phyloP scores from a whole-genome alignment of 2,888 invertebrate genomes.

The Adelphocoris suturalis region DNA sequence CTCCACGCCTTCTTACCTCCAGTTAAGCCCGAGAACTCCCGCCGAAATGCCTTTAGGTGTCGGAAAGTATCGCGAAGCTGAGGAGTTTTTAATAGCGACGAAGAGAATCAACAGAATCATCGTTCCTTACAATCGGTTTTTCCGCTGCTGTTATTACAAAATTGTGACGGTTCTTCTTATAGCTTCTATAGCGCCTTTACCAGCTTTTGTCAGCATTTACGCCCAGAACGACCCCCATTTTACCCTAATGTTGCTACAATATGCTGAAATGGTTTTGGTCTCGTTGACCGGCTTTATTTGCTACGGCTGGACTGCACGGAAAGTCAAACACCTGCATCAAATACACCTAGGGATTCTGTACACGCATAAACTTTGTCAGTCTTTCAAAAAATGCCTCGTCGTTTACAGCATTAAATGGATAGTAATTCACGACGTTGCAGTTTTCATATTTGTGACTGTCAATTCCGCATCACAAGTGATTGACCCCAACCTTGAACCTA shows the following conservation, averaged over 20 bases:
- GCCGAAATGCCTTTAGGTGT: neutral
- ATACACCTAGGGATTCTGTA: neutral
- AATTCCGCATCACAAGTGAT: neutral
- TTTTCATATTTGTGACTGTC: neutral
- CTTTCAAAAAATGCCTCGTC: neutral
- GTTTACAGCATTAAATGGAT: neutral
- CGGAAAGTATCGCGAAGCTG: neutral
- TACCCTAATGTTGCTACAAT: slow-evolving; percentile 15
- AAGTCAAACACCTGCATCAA: neutral
- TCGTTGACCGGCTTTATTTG: neutral
- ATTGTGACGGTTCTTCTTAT: neutral
- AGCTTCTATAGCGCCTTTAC: neutral
- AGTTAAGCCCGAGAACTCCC: neutral
- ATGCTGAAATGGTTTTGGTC: slow-evolving; percentile 33
- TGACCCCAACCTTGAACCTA: neutral
- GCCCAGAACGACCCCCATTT: neutral
- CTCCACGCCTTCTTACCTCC: too few species aligned
- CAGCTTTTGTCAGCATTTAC: neutral
- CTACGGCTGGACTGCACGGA: neutral
- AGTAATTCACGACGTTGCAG: neutral
- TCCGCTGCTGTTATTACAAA: neutral
- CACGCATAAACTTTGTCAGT: neutral
- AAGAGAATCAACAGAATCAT: slow-evolving; percentile 11
- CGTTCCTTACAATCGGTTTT: neutral
- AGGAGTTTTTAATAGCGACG: neutral